A percentile compares a stretch with the other conserved stretches of the same genome.
Conservation (phyloP, 2,888 invertebrate genomes). For the Eurytoma adleriae region DNA sequence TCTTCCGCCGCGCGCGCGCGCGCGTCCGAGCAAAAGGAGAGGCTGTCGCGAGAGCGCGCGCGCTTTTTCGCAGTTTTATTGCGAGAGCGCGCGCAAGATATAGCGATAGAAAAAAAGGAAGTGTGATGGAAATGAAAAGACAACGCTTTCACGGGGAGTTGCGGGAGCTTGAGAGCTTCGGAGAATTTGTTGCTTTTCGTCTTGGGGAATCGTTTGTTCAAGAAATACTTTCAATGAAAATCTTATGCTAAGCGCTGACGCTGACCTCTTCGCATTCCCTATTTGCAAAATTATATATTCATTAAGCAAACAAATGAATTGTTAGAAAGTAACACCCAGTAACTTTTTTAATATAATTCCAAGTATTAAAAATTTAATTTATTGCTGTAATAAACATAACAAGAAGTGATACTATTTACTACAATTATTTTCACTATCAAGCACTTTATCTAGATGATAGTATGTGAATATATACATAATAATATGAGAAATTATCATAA, state of each 20-base stretch:
- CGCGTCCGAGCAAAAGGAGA: conserved; percentile 54
- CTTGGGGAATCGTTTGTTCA: too few relatives aligned
- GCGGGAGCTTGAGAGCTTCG: conserved; percentile 3
- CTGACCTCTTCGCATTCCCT: too few relatives aligned
- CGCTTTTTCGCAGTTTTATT: conserved; percentile 53
- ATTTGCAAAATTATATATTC: too few relatives aligned
- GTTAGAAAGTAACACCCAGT: too few relatives aligned
- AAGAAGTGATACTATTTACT: too few relatives aligned
- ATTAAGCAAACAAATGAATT: too few relatives aligned
- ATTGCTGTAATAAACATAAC: too few relatives aligned
- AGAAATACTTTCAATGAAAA: too few relatives aligned
- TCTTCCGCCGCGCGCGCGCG: conserved; percentile 53
- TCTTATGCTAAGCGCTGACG: too few relatives aligned
- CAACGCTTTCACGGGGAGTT: conserved; percentile 52
- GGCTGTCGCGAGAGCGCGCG: conserved; percentile 50
- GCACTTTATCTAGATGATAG: neutral
- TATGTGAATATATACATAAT: neutral
- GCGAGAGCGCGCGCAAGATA: conserved; percentile 45
- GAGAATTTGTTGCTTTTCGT: neutral
- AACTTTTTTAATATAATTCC: too few relatives aligned
- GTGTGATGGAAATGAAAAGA: conserved; percentile 38
- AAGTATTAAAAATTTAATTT: too few relatives aligned
- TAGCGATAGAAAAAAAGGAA: conserved; percentile 34
- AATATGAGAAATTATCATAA: neutral
- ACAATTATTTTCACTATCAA: neutral